Evolutionary conservation across 2,797 vertebrate species (phyloP).

Genomic region (Dendrocincla tyrannina): DNA sequence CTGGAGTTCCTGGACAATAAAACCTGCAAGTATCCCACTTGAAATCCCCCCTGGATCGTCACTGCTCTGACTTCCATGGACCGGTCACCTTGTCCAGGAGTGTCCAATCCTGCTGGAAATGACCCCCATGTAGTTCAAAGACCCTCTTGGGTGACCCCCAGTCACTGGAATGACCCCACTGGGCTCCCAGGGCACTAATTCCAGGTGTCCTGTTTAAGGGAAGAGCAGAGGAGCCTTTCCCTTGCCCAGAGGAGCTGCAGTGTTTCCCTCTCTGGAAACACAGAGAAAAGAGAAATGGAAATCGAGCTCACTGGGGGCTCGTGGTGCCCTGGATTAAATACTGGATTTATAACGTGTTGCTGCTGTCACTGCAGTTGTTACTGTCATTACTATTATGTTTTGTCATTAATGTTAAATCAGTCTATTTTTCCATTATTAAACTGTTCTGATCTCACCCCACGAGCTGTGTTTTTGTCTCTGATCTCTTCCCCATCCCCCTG

Average conservation of each 20-base stretch:
- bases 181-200: neutral
- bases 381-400: too few species aligned
- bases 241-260: neutral
- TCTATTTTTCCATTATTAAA: too few species aligned
- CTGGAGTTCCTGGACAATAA: neutral
- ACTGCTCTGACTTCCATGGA: fast-evolving
- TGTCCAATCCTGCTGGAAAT: neutral
- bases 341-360: too few species aligned
- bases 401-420: too few species aligned
- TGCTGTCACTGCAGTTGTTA: too few species aligned
- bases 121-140: neutral
- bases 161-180: neutral
- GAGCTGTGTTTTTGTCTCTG: too few species aligned
- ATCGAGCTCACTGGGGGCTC: too few species aligned
- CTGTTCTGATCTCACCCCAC: too few species aligned
- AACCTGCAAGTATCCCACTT: neutral
- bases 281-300: too few species aligned
- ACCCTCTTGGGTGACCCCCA: neutral
- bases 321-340: too few species aligned
- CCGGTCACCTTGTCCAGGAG: neutral
- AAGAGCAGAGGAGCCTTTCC: neutral
- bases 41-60: neutral
- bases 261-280: neutral
- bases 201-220: neutral
- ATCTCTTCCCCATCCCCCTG: too few species aligned